Evolutionary conservation across 2,797 vertebrate species (phyloP), one percentile per base, ranked within the genome.

Genomic region (Channa striata): DNA sequence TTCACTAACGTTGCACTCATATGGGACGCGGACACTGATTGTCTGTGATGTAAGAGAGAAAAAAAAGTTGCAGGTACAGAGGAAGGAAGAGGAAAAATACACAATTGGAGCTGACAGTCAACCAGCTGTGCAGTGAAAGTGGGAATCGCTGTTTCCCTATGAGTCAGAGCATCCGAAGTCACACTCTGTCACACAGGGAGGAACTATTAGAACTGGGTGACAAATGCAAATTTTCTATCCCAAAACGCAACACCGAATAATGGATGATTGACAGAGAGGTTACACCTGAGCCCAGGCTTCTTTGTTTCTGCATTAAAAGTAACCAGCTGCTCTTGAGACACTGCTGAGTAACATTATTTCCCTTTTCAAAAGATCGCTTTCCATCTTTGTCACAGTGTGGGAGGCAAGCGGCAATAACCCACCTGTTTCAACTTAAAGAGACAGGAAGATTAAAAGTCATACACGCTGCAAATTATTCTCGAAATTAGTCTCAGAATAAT

Each of bases 111-210:
- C 48, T 78, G 82, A 86, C 87, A 86, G 57, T 80, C 58, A 62
- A 78, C 79, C 85, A 89, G 82, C 83, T 90, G 84, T 63, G 82
- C 76, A 66, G 61, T 4, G 30, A 83, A 76, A 80, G 77, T 56
- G 77, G 65, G 79, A 83, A 81, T 82, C 77, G 65, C 74, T 59
- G 56, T 59, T 66, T 61, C 57, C 53, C 64, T 51, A 21, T 68
- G 74, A 86, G 68, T 84, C 73, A 54, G 52, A 67, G 65, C 51
- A 72, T 59, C 53, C 48, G 60, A 75, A 83, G 81, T 74, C 68
- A 21, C 36, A 62, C 61, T 76, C 44, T 48, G 74, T 78, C 84
- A 74, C 7, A 68, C 63, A 51, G 80, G 50, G 76, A 76, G 65
- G 81, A 79, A 40, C 54, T 62, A 71, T 60, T 49, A 65, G 11